Percentiles rank a stretch among this genome's conserved stretches.
These are phyloP conservation scores for Haemorhous mexicanus DNA, from an alignment of 2,113 vertebrate genomes.

Conservation along the genomic window DNA sequence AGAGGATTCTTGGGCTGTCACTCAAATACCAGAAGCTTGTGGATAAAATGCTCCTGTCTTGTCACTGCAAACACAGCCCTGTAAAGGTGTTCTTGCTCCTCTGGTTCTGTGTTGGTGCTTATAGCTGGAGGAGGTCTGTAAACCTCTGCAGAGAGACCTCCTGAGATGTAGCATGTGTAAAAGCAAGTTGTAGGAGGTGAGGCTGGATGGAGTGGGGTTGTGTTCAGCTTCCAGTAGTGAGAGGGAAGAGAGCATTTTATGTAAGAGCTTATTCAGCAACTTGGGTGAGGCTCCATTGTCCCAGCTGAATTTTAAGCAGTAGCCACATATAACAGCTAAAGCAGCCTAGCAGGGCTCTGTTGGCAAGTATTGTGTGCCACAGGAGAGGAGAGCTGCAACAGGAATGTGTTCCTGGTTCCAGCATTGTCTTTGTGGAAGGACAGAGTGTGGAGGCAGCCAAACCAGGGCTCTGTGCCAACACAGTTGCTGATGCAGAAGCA, in stretches of 20 bases:
- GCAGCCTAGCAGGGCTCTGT: not conserved
- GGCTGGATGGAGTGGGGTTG: not conserved
- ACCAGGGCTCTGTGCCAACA: not conserved
- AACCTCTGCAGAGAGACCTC: not conserved
- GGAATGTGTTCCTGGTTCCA: constrained; percentile 28
- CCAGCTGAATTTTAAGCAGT: constrained; percentile 30
- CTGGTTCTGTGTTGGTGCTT: not conserved
- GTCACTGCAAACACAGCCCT: not conserved
- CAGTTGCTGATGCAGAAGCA: not conserved
- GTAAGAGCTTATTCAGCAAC: not conserved
- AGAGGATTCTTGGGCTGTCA: not conserved
- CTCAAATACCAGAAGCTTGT: not conserved
- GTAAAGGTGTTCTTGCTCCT: not conserved
- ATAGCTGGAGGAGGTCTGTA: not conserved
- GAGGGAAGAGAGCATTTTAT: not conserved
- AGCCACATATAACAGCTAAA: not conserved
- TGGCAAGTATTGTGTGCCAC: not conserved
- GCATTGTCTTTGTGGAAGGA: constrained; percentile 23
- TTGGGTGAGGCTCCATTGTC: constrained; percentile 13
- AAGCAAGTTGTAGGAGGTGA: not conserved
- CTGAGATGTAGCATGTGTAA: fast-evolving
- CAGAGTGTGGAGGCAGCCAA: not conserved
- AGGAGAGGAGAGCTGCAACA: not conserved
- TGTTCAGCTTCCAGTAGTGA: not conserved
- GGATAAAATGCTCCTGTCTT: not conserved